phyloP scores from a whole-genome alignment of 2,797 vertebrate species.

The Moxostoma hubbsi region DNA sequence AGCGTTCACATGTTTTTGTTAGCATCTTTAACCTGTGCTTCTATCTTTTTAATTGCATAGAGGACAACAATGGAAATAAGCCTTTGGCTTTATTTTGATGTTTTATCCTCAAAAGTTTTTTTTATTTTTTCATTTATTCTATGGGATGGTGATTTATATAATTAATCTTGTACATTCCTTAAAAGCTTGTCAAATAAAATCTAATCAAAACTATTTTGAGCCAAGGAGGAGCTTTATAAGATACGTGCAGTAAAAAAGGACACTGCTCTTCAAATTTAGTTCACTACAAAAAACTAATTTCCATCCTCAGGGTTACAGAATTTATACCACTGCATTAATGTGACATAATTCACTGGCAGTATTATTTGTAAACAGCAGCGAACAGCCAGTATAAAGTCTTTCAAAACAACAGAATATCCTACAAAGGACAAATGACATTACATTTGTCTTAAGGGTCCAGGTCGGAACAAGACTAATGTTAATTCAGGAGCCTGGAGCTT shows the following conservation, averaged over 20 bases:
- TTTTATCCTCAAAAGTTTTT: no score
- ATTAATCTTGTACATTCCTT: no score
- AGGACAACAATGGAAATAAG: no score
- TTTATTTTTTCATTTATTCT: no score
- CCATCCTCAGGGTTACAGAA: conserved; percentile 3
- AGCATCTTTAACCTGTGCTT: no score
- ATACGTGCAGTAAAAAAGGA: not conserved
- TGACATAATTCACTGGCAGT: conserved; percentile 7
- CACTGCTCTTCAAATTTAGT: not conserved
- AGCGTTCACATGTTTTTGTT: no score
- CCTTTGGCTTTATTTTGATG: no score
- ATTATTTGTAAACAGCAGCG: conserved; percentile 33
- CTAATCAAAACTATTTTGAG: no score
- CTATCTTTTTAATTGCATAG: no score
- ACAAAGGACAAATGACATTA: conserved; percentile 37
- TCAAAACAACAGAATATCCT: conserved; percentile 31
- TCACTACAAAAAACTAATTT: not conserved
- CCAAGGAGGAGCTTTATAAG: no score
- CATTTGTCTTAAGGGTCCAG: conserved; percentile 47
- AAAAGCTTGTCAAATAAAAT: no score
- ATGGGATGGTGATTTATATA: no score
- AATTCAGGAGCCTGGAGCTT: conserved; percentile 41
- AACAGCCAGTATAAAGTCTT: conserved; percentile 13
- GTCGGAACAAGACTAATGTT: conserved; percentile 34
- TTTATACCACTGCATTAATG: conserved; percentile 12